Evolutionary conservation across 35 echinoderm and acorn worm species (phyloP), one percentile per base, ranked within the genome.

Genomic region (Strongylocentrotus purpuratus): DNA sequence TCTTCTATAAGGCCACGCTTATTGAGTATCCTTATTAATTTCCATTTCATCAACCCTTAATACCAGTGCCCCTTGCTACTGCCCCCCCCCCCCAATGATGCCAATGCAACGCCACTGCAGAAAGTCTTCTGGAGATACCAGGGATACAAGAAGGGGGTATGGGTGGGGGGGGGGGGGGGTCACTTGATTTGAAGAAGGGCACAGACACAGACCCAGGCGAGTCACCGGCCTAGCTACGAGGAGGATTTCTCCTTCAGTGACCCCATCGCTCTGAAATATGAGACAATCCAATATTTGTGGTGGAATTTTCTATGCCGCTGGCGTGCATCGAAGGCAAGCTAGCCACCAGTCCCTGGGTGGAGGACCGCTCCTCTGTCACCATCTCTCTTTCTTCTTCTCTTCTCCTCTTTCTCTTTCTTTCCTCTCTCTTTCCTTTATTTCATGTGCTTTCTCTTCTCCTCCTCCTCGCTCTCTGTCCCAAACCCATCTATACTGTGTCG

Each of bases 231-330:
- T 78, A 78, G 65, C 65, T 78, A n/a, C 22, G 4, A 78, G 65
- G 28, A 89, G 65, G 65, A 89, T 46, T 17, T 89, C 87, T 89
- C 87, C 87, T 46, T 31, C 33, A 89, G n/a, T 89, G 87, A 89
- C 87, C 87, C 45, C 87, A 89, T 46, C 45, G 87, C 32, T 45
- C 87, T 89, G 87, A 33, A 89, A 89, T 31, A 46, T 41, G 87
- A 89, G 87, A 89, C 87, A 46, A 89, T 31, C 87, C 87, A 89
- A 89, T 89, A 89, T 89, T 89, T 89, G 87, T 89, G 87, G 87
- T 45, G 87, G 87, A 89, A 89, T 89, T 89, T 89, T 89, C 87
- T 89, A 25, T 89, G 87, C 87, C 87, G 87, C 87, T 89, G 87
- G 87, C 87, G 87, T 46, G 87, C 32, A 89, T 89, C 87, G 87